Conservation (phyloP, 2,888 invertebrate genomes). For the Cecidostiba fungosa region DNA sequence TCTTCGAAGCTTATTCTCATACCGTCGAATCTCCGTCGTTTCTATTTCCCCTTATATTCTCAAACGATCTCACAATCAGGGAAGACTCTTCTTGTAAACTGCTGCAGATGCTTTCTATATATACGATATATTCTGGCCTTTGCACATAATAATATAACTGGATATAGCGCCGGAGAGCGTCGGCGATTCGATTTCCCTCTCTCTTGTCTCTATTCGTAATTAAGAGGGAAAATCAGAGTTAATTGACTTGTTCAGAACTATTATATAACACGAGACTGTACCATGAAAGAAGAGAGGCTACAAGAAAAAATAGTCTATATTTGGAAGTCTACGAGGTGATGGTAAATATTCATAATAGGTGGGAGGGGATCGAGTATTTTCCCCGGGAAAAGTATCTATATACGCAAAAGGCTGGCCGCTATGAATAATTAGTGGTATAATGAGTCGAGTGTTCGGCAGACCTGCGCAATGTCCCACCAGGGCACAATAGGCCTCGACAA, state of each 20-base stretch:
- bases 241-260: constrained; percentile 62
- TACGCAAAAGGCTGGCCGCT: constrained; percentile 70
- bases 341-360: neutral
- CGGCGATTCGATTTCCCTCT: constrained; percentile 58
- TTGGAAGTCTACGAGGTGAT: too few relatives aligned
- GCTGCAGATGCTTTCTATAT: neutral
- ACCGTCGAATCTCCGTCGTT: constrained; percentile 39
- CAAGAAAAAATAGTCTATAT: neutral
- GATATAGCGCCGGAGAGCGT: constrained; percentile 41
- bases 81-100: constrained; percentile 11
- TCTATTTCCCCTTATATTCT: constrained; percentile 52
- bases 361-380: constrained; percentile 74
- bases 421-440: constrained; percentile 80
- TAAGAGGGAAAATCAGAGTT: constrained; percentile 64
- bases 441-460: constrained; percentile 79
- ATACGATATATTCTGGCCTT: neutral
- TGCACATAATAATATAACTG: constrained; percentile 34
- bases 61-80: constrained; percentile 28
- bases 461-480: constrained; percentile 77
- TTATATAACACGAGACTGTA: constrained; percentile 3
- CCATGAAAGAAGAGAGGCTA: neutral
- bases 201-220: constrained; percentile 47
- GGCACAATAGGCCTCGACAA: constrained; percentile 70
- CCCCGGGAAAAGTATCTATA: constrained; percentile 66
- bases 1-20: constrained; percentile 24